These are phyloP conservation scores for Hemiscyllium ocellatum DNA, from an alignment of 2,113 vertebrate genomes.

Conservation along the genomic window DNA sequence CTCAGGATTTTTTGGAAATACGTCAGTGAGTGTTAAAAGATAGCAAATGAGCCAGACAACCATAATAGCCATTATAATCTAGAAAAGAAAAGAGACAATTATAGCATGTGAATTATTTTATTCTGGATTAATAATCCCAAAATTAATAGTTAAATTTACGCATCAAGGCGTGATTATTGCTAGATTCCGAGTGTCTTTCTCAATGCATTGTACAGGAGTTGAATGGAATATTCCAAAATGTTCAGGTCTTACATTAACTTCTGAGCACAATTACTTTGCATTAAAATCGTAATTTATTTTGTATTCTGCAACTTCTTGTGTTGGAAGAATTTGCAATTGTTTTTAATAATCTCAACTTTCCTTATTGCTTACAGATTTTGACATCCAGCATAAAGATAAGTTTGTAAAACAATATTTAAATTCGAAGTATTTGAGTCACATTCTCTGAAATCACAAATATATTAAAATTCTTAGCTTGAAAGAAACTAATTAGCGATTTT, in stretches of 20 bases:
- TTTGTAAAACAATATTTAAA: background rate
- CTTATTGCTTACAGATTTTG: background rate
- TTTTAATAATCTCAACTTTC: background rate
- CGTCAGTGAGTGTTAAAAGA: conserved; percentile 67
- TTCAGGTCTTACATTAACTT: background rate
- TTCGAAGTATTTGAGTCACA: background rate
- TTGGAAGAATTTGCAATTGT: background rate
- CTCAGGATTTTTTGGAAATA: conserved; percentile 63
- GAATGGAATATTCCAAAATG: background rate
- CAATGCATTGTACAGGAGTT: background rate
- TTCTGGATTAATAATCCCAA: background rate
- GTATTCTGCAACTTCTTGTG: background rate
- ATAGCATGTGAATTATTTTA: background rate
- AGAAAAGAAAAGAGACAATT: conserved; percentile 39
- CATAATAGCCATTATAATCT: conserved; percentile 92
- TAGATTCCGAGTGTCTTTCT: background rate
- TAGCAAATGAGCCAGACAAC: conserved; percentile 88
- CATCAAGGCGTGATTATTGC: background rate
- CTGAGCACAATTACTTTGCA: background rate
- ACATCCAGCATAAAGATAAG: background rate
- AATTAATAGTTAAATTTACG: background rate
- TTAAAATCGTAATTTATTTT: background rate
- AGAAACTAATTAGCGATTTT: background rate
- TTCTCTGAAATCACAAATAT: background rate
- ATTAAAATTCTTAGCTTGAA: background rate